Percentiles rank a stretch among this genome's conserved stretches.
Evolutionary conservation across 2,797 vertebrate genomes (phyloP).

Genomic region (Merluccius polli): DNA sequence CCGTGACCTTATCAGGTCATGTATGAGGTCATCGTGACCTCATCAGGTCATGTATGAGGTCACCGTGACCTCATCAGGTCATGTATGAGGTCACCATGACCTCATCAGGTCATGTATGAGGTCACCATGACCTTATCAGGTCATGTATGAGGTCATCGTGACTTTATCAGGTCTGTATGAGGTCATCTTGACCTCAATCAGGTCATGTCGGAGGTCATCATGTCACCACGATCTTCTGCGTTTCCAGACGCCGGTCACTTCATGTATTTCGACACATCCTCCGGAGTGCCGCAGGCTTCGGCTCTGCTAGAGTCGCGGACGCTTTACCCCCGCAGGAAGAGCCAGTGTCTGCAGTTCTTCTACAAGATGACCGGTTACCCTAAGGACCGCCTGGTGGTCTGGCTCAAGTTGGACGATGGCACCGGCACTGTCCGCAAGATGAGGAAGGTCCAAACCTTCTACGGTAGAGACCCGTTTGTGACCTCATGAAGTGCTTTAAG

Average conservation of each 20-base stretch:
- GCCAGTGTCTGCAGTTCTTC: slow-evolving; percentile 91
- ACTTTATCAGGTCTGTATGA: too few species aligned
- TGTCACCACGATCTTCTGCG: neutral
- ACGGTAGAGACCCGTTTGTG: slow-evolving; percentile 62
- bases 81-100: too few species aligned
- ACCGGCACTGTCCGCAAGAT: slow-evolving; percentile 76
- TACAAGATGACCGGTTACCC: slow-evolving; percentile 82
- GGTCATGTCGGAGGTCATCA: neutral
- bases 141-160: too few species aligned
- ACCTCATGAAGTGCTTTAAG: neutral
- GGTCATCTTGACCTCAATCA: too few species aligned
- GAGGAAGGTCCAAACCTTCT: slow-evolving; percentile 79
- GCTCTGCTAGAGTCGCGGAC: slow-evolving; percentile 84
- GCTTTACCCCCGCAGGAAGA: slow-evolving; percentile 82
- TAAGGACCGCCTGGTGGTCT: slow-evolving; percentile 79
- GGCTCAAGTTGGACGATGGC: slow-evolving; percentile 81
- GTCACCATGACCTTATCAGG: too few species aligned
- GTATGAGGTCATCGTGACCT: too few species aligned
- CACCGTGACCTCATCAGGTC: too few species aligned
- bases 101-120: too few species aligned
- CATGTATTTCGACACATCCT: slow-evolving; percentile 78
- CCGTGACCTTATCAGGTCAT: too few species aligned
- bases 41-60: too few species aligned
- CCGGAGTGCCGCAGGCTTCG: slow-evolving; percentile 60
- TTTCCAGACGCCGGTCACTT: slow-evolving; percentile 79